Percentiles rank a stretch among this genome's conserved stretches.
Conservation (phyloP, 2,113 vertebrate genomes). For the Onychostoma macrolepis region DNA sequence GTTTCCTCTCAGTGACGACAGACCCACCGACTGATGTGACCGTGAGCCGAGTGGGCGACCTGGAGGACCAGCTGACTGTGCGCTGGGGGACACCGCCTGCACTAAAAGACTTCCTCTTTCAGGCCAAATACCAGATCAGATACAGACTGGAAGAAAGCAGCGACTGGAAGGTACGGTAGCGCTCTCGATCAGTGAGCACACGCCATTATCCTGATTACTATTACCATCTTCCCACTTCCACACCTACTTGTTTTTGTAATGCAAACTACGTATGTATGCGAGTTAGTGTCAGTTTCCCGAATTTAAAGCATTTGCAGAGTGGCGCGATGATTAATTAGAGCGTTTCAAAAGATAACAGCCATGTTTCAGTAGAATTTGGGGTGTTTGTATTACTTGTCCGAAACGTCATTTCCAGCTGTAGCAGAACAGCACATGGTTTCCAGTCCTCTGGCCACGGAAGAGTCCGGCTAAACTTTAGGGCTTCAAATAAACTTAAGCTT, state of each 20-base stretch:
- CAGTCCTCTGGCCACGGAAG: constrained; percentile 33
- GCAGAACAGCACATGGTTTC: constrained; percentile 50
- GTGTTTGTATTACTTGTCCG: constrained; percentile 35
- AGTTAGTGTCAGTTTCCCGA: background rate
- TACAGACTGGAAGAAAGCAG: constrained; percentile 92
- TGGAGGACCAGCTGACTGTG: constrained; percentile 94
- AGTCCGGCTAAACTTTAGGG: constrained; percentile 26
- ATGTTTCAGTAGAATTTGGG: constrained; percentile 24
- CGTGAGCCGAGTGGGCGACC: constrained; percentile 88
- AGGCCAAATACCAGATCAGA: constrained; percentile 97
- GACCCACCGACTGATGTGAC: constrained; percentile 89
- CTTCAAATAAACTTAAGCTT: constrained; percentile 46
- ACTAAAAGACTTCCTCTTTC: constrained; percentile 94
- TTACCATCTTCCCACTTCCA: background rate
- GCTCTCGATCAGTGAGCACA: background rate
- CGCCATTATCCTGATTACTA: background rate
- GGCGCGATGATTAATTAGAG: constrained; percentile 27
- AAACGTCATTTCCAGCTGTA: constrained; percentile 42
- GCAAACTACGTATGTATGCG: background rate
- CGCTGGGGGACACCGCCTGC: constrained; percentile 89
- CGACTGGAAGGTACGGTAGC: constrained; percentile 88
- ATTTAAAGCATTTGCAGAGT: background rate
- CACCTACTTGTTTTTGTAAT: background rate
- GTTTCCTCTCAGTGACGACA: constrained; percentile 84
- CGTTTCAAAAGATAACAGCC: constrained; percentile 15